phyloP scores from a whole-genome alignment of 1,140 invertebrate species.

The Hyphantria cunea region DNA sequence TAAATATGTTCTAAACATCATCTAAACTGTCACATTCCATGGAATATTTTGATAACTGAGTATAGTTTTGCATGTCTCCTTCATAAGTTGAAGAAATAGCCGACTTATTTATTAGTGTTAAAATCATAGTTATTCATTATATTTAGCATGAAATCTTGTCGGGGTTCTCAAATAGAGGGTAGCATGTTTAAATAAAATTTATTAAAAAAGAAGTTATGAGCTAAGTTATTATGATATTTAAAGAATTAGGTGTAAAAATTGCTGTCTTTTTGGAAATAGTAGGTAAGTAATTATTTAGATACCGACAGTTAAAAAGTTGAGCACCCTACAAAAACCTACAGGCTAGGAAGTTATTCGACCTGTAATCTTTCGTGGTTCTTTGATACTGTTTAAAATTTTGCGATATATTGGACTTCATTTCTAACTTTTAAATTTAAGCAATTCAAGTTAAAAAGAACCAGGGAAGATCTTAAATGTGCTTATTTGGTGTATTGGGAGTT shows the following conservation, averaged over 20 bases:
- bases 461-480: constrained; percentile 33
- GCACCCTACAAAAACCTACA: constrained; percentile 25
- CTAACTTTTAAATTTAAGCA: not conserved
- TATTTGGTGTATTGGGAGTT: constrained; percentile 33
- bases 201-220: not conserved
- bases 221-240: not conserved
- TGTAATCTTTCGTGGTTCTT: constrained; percentile 22
- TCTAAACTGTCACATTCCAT: constrained; percentile 9
- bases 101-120: constrained; percentile 20
- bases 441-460: constrained; percentile 15
- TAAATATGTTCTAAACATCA: constrained; percentile 21
- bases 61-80: constrained; percentile 31
- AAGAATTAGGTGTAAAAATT: constrained; percentile 15
- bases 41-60: constrained; percentile 10
- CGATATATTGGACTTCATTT: not conserved
- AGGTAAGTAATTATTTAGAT: constrained; percentile 28
- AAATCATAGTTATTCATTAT: constrained; percentile 4
- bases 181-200: constrained; percentile 25
- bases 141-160: constrained; percentile 16
- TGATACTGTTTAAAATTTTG: not conserved
- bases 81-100: constrained; percentile 11
- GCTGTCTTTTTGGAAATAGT: constrained; percentile 18
- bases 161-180: constrained; percentile 25
- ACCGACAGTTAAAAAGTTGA: constrained; percentile 12
- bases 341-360: constrained; percentile 23